phyloP scores from a whole-genome alignment of 2,113 vertebrate species.

The Odobenus rosmarus region DNA sequence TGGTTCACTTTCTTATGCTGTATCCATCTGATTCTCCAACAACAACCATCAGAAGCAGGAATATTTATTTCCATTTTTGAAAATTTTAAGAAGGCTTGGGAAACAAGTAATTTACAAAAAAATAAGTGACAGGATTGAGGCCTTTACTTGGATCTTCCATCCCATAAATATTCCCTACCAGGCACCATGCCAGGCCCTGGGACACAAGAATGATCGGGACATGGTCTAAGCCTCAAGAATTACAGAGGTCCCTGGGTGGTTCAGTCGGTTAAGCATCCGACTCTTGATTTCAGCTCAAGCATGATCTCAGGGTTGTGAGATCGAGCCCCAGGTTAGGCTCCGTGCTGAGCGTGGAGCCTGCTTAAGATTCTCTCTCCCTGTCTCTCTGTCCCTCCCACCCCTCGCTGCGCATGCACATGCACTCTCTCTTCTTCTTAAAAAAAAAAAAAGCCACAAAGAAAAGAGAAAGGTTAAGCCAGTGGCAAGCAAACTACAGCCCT shows the following conservation, averaged over 20 bases:
- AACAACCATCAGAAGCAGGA: not conserved
- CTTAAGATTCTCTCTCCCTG: no score
- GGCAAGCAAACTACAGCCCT: not conserved
- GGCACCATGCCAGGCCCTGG: not conserved
- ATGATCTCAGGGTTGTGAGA: not conserved
- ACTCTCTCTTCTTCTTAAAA: not conserved
- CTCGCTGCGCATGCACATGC: no score
- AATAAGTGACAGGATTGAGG: not conserved
- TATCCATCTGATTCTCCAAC: not conserved
- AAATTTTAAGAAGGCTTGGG: not conserved
- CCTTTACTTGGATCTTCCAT: not conserved
- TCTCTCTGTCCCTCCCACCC: no score
- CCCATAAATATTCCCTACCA: not conserved
- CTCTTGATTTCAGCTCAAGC: no score
- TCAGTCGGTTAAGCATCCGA: no score
- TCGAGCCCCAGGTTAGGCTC: no score
- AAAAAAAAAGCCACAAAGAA: not conserved
- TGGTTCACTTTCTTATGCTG: fast-evolving
- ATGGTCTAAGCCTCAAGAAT: not conserved
- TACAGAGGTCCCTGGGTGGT: no score
- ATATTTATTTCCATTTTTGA: not conserved
- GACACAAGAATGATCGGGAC: not conserved
- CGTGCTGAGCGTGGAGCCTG: not conserved
- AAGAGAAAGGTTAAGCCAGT: not conserved
- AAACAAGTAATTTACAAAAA: not conserved